Conservation (phyloP, 1,140 invertebrate species). For the Trichogramma pretiosum region DNA sequence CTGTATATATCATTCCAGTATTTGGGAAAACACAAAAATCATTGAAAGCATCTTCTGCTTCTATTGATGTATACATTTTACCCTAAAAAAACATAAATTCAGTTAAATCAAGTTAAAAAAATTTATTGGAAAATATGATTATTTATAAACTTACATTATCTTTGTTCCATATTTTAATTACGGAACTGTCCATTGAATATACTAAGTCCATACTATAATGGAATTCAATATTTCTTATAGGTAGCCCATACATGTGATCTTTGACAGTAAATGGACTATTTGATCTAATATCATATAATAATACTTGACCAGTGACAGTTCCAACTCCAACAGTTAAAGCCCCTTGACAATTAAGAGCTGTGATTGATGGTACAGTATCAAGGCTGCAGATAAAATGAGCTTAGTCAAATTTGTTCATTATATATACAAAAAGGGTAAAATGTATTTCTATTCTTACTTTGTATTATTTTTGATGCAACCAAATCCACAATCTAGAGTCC, state of each 20-base stretch:
- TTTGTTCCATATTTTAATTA: slow-evolving; percentile 93
- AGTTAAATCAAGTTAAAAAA: not conserved
- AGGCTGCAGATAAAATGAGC: slow-evolving; percentile 47
- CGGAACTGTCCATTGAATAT: slow-evolving; percentile 84
- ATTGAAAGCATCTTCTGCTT: slow-evolving; percentile 73
- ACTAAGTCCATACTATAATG: slow-evolving; percentile 73
- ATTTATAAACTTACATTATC: slow-evolving; percentile 58
- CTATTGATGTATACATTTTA: slow-evolving; percentile 87
- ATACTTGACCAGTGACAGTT: slow-evolving; percentile 83
- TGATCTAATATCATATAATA: slow-evolving; percentile 91
- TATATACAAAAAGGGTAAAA: not conserved
- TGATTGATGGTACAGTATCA: slow-evolving; percentile 65
- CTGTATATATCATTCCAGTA: slow-evolving; percentile 86
- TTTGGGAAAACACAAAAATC: slow-evolving; percentile 83
- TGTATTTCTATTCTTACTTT: slow-evolving; percentile 3
- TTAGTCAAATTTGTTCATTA: not conserved
- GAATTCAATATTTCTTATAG: slow-evolving; percentile 86
- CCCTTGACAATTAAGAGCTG: slow-evolving; percentile 72
- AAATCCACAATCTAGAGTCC: slow-evolving; percentile 77
- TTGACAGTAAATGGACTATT: slow-evolving; percentile 82
- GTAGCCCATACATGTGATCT: slow-evolving; percentile 90
- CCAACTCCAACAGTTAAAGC: slow-evolving; percentile 82
- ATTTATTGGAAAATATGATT: not conserved
- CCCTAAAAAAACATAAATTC: slow-evolving; percentile 54
- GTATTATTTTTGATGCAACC: slow-evolving; percentile 55